Evolutionary conservation across 1,140 invertebrate genomes (phyloP), one percentile per base, ranked within the genome.

Genomic region (Nixonia krombeini): DNA sequence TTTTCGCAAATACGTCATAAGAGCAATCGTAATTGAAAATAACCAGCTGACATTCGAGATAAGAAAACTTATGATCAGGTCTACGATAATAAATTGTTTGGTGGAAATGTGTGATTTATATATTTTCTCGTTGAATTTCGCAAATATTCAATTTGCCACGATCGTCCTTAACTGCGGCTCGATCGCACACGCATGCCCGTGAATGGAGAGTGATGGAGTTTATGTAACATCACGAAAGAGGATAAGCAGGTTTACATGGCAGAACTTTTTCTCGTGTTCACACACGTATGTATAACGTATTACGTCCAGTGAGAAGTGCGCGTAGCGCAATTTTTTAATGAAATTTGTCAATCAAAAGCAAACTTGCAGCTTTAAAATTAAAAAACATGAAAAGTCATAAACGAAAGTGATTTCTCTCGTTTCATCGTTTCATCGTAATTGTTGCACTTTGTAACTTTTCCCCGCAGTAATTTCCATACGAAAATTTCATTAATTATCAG

Each of bases 301-400:
- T 40, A 18, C 38, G 16, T 42, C n/a, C 18, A 42, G 12, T 42
- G 40, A 42, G 18, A 33, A 9, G 29, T 4, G n/a, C 33, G 7
- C 15, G 9, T 37, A 37, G 10, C n/a, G n/a, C n/a, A n/a, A n/a
- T n/a, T 18, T 12, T 42, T 23, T 42, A 12, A 42, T 42, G 40
- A 42, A 42, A 42, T 42, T 42, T 26, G 40, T 42, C 40, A 21
- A 42, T 25, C 21, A 25, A 3, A 18, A 15, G n/a, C n/a, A n/a
- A n/a, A n/a, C n/a, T n/a, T n/a, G n/a, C n/a, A n/a, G n/a, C n/a
- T n/a, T n/a, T 21, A 21, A 21, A 21, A 21, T 21, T 21, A 21
- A 21, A 6, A 6, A 21, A 21, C n/a, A n/a, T n/a, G n/a, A n/a
- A n/a, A n/a, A n/a, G n/a, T n/a, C n/a, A n/a, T n/a, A n/a, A n/a